Conservation (phyloP, 2,888 invertebrate genomes). For the Diplolepis rosae region DNA sequence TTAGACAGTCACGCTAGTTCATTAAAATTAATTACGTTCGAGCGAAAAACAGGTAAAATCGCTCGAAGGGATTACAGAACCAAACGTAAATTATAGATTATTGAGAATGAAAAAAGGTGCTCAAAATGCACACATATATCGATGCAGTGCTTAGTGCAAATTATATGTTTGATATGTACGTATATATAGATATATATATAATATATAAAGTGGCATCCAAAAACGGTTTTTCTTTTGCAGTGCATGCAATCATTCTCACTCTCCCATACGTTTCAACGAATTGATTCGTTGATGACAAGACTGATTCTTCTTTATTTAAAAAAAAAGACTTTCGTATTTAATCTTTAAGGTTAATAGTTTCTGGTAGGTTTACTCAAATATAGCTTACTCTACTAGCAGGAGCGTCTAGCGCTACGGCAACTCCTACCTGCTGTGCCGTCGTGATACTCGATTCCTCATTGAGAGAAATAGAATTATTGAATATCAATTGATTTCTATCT, state of each 20-base stretch:
- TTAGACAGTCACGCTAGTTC: conserved; percentile 54
- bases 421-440: conserved; percentile 70
- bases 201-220: conserved; percentile 71
- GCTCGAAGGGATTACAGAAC: conserved; percentile 59
- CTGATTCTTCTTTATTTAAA: conserved; percentile 26
- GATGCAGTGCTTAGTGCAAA: conserved; percentile 74
- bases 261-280: conserved; percentile 68
- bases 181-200: conserved; percentile 61
- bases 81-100: conserved; percentile 65
- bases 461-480: conserved; percentile 25
- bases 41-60: conserved; percentile 54
- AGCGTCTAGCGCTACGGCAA: conserved; percentile 68
- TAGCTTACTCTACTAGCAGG: conserved; percentile 71
- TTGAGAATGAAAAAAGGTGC: conserved; percentile 72
- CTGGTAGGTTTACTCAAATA: conserved; percentile 42
- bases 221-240: conserved; percentile 71
- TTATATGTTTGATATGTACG: conserved; percentile 71
- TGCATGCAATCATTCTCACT: conserved; percentile 74
- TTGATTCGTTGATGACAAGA: conserved; percentile 32
- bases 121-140: conserved; percentile 74
- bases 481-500: conserved; percentile 8
- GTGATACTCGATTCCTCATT: conserved; percentile 47
- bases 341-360: conserved; percentile 17
- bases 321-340: conserved; percentile 28
- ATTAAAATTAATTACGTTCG: conserved; percentile 40